Evolutionary conservation across 2,797 vertebrate species (phyloP), one percentile per base, ranked within the genome.

Genomic region (Poecilia picta): DNA sequence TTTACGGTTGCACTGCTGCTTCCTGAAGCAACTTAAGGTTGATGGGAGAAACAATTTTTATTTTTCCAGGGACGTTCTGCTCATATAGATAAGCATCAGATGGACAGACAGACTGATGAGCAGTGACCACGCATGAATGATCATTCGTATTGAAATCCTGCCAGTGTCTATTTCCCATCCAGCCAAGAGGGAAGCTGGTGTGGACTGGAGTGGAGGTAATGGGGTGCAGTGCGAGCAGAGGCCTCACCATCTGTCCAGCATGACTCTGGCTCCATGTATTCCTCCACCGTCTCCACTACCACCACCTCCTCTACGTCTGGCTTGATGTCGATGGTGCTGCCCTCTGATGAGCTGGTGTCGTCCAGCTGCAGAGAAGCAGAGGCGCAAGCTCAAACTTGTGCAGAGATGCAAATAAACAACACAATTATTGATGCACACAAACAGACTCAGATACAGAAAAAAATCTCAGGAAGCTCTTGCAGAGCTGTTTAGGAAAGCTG

Each of bases 311-410:
- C 98, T 45, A 96, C 95, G 81, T 99, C 98, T 20, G 97, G 98
- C 83, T 99, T 99, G 79, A 99, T 99, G 78, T 99, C 98, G 0
- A 99, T 99, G 84, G 98, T 99, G 91, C 98, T 99, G 71, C 98
- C 98, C 89, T 99, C 98, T 0, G 98, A 99, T 8, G 98, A 99
- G 89, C 98, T 99, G 82, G 96, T 99, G 18, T 99, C 98, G 53
- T 99, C 98, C 49, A 98, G 96, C 98, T 99, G 92, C 81, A 80
- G 57, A 7, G 41, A 79, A 4, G 39, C 23, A 91, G 53, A 89
- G 4, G 8, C 18, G 28, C 82, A 15, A 86, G 45, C 39, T 66
- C 36, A 59, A 45, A 39, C 18, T 8, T 45, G 28, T 2, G 23
- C 33, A 71, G 7, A 73, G 15, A 28, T 13, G 51, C 12, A 75